Evolutionary conservation across 2,888 invertebrate species (phyloP), one percentile per base, ranked within the genome.

Genomic region (Eueremaeus valkanovi): DNA sequence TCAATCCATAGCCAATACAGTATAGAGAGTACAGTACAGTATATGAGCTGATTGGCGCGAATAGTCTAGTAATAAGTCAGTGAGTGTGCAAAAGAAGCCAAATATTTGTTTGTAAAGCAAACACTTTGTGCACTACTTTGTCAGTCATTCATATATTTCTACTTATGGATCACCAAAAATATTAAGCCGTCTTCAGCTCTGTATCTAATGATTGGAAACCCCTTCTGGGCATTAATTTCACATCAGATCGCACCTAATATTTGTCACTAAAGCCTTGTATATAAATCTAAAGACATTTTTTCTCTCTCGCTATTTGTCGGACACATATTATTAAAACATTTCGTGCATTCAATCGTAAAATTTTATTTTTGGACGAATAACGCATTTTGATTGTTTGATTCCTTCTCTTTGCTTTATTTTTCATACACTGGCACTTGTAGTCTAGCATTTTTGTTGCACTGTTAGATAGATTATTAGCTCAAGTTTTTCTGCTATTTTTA

Each of bases 51-150:
- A 66, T 66, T 33, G 9, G 36, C 27, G 21, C 58, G 29, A 29
- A 61, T 61, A 61, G 58, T 29, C 21, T 29, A 5, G 21, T 66
- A 66, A 66, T 66, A 66, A 66, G 36, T 18, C 27, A 8, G 13
- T 36, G 31, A 21, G 16, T 29, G 31, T n/a, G n/a, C n/a, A 66
- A 66, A 66, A 66, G 36, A 66, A 16, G 66, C 66, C 66, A 66
- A 66, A 61, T 66, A 36, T 66, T 66, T 66, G 66, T 66, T 66
- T 66, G 40, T 40, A 16, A 36, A 9, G 66, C 31, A 66, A 66
- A 66, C 66, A 66, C 36, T 36, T 36, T 66, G 66, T 66, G 66
- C 36, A 36, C 36, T 13, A 36, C 36, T 36, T 18, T 66, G 21
- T 66, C 27, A 61, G 58, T 61, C 31, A 61, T 13, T 40, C 66